phyloP scores from a whole-genome alignment of 1,140 invertebrate genomes.

The Drosophila carrolli region DNA sequence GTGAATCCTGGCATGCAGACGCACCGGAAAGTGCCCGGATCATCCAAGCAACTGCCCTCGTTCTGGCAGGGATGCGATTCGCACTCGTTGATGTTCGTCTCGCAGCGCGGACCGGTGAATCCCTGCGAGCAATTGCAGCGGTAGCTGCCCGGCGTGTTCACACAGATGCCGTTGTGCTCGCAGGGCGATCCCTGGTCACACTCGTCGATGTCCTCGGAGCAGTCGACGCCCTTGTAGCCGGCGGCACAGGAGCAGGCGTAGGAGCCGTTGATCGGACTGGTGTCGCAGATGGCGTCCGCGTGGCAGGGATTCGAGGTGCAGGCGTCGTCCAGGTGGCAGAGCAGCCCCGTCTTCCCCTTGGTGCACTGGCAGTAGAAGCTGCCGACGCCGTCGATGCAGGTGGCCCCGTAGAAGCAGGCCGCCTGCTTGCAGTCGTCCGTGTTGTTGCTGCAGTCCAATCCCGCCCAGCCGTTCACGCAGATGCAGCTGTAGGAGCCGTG shows the following conservation, averaged over 20 bases:
- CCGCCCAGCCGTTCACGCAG: conserved; percentile 98
- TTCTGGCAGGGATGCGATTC: conserved; percentile 97
- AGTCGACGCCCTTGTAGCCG: conserved; percentile 95
- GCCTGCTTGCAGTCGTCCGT: conserved; percentile 97
- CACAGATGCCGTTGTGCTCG: conserved; percentile 96
- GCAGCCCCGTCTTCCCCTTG: conserved; percentile 95
- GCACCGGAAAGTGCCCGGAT: conserved; percentile 97
- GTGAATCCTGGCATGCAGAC: conserved; percentile 98
- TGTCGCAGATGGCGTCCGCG: conserved; percentile 96
- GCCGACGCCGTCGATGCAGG: conserved; percentile 97
- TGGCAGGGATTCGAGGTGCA: conserved; percentile 98
- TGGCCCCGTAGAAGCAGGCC: conserved; percentile 98
- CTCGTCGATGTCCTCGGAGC: conserved; percentile 97
- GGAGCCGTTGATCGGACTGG: conserved; percentile 97
- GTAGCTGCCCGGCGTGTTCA: conserved; percentile 97
- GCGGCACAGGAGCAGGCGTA: conserved; percentile 97
- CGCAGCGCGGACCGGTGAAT: conserved; percentile 95
- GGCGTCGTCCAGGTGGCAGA: conserved; percentile 98
- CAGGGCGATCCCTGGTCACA: conserved; percentile 97
- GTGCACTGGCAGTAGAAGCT: conserved; percentile 98
- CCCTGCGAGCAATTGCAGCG: conserved; percentile 96
- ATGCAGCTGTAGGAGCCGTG: conserved; percentile 96
- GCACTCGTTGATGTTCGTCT: conserved; percentile 97
- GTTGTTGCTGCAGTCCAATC: conserved; percentile 95
- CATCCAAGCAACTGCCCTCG: conserved; percentile 96